These are phyloP conservation scores for Tamandua tetradactyla DNA, from an alignment of 2,797 vertebrate species.

Conservation along the genomic window DNA sequence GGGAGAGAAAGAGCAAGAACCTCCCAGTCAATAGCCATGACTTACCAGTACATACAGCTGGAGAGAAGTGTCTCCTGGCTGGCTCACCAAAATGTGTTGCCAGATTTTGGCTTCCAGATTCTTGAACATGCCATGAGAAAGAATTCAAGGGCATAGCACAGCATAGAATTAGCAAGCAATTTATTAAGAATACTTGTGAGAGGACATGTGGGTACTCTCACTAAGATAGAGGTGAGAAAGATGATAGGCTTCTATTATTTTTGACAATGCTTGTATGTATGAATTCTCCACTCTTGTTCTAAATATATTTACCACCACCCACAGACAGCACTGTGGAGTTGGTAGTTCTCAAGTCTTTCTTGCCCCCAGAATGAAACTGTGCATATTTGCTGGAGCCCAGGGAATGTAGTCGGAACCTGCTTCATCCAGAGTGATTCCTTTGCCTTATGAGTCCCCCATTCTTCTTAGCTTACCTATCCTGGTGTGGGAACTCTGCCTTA, in stretches of 20 bases:
- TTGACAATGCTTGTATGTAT: neutral
- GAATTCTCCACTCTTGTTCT: neutral
- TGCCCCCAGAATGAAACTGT: neutral
- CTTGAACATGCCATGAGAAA: too few species aligned
- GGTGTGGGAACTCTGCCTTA: neutral
- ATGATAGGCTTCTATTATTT: neutral
- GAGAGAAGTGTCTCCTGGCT: too few species aligned
- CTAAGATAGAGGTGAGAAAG: too few species aligned
- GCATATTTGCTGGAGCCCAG: neutral
- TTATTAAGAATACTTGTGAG: too few species aligned
- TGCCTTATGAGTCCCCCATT: neutral
- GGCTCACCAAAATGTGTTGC: too few species aligned
- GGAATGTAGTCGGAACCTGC: accelerated
- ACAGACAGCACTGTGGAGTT: neutral
- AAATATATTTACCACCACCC: neutral
- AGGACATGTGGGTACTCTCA: too few species aligned
- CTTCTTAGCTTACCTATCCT: neutral
- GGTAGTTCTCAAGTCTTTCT: neutral
- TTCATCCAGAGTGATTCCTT: neutral
- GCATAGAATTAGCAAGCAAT: too few species aligned
- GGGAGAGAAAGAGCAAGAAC: too few species aligned
- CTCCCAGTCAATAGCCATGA: too few species aligned
- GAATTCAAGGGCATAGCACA: too few species aligned
- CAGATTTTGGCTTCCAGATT: too few species aligned
- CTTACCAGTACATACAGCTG: too few species aligned